A percentile compares a stretch with the other conserved stretches of the same genome.
phyloP scores from a whole-genome alignment of 2,888 invertebrate species.

The Teleiodes luculella region DNA sequence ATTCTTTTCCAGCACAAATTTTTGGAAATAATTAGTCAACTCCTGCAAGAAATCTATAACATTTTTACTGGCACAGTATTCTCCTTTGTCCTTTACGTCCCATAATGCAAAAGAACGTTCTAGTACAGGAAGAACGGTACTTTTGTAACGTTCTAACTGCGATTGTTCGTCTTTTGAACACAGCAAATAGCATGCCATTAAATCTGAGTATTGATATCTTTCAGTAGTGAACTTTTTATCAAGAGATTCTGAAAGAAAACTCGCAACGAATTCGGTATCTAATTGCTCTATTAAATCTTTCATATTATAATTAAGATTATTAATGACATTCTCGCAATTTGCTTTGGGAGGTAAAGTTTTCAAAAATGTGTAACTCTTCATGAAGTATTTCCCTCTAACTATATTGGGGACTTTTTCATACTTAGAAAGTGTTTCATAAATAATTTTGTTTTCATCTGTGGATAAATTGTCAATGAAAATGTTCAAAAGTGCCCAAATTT shows the following conservation, averaged over 20 bases:
- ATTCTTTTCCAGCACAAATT: background rate
- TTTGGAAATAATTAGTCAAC: background rate
- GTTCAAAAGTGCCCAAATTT: constrained; percentile 41
- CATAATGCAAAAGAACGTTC: constrained; percentile 34
- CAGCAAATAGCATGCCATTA: constrained; percentile 39
- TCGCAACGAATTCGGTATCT: constrained; percentile 38
- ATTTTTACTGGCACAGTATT: constrained; percentile 1
- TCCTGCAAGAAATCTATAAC: constrained; percentile 10
- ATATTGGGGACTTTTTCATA: constrained; percentile 29
- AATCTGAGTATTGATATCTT: constrained; percentile 33
- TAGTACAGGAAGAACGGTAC: constrained; percentile 41
- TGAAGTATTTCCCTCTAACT: constrained; percentile 36
- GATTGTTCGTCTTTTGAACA: constrained; percentile 36
- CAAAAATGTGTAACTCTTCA: constrained; percentile 41
- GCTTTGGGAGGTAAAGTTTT: constrained; percentile 32
- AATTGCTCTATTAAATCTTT: constrained; percentile 53
- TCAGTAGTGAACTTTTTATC: constrained; percentile 31
- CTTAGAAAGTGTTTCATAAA: constrained; percentile 37
- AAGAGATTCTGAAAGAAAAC: constrained; percentile 40
- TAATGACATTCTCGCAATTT: constrained; percentile 8
- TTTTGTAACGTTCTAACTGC: constrained; percentile 43
- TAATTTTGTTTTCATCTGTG: constrained; percentile 39
- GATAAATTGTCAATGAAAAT: constrained; percentile 43
- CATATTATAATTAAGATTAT: constrained; percentile 7
- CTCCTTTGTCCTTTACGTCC: constrained; percentile 26